Evolutionary conservation across 2,888 invertebrate species (phyloP), one percentile per base, ranked within the genome.

Genomic region (Beris morrisii): DNA sequence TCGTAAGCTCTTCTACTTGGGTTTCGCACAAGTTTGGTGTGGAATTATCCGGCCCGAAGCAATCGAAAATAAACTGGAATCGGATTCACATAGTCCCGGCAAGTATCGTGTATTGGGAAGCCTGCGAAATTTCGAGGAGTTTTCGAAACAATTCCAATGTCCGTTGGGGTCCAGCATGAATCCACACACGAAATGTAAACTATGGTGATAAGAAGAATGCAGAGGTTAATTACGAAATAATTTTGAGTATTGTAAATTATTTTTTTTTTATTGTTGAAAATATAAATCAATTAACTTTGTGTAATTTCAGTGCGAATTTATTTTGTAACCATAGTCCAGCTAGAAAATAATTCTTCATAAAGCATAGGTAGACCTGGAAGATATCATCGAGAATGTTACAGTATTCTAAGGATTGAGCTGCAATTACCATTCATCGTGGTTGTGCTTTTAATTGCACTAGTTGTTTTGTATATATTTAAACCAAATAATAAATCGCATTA

Each of bases 1-100:
- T 13, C 64, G 71, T 44, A 71, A 74, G 43, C 53, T 74, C 64
- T 74, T 73, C 30, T 74, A 73, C 67, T 59, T 73, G 22, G 69
- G 67, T 5, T 71, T 69, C 52, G 74, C 72, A 7, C 74, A 74
- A 54, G 64, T 70, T 0, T 72, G 73, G 72, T 74, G 74, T 46
- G 67, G 66, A 31, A 68, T 69, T 13, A 69, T 72, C 15, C 66
- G 70, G 6, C 72, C 71, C 1, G 70, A 72, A 64, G 69, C 70
- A 5, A 48, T 73, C 7, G 70, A 69, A 48, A 69, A 70, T 50
- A 67, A 71, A 44, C 28, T 71, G n/a, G 54, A 69, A 32, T 71
- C 70, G 7, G 72, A 73, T 7, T 61, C 53, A 7, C 72, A 73
- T 45, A 69, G 69, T 11, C 71, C 72, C 4, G 72, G 71, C 2